A percentile compares a stretch with the other conserved stretches of the same genome.
Evolutionary conservation across 2,797 vertebrate genomes (phyloP).

Genomic region (Gobionotothen gibberifrons): DNA sequence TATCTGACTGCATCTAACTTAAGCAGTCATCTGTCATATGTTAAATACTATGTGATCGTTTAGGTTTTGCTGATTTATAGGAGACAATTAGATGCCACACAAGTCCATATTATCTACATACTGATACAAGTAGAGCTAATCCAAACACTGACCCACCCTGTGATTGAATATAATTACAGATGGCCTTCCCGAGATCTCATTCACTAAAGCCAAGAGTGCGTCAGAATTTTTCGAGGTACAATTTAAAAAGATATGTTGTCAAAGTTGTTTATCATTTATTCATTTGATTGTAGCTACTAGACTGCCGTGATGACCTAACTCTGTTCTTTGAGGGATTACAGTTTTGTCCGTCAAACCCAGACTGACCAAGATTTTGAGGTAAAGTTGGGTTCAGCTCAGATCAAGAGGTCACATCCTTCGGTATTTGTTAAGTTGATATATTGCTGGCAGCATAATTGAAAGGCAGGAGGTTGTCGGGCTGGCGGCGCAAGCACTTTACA

Average conservation of each 20-base stretch:
- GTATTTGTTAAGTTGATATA: conserved; percentile 83
- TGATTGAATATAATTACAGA: conserved; percentile 85
- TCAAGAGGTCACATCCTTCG: conserved; percentile 81
- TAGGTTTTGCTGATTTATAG: conserved; percentile 45
- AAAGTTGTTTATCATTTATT: conserved; percentile 24
- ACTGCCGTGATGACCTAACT: conserved; percentile 28
- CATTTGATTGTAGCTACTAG: conserved; percentile 45
- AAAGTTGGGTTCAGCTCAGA: conserved; percentile 74
- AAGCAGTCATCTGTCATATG: conserved; percentile 18
- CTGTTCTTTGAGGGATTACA: conserved; percentile 30
- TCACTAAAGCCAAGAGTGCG: conserved; percentile 41
- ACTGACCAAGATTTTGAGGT: conserved; percentile 69
- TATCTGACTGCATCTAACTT: background rate
- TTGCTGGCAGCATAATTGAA: conserved; percentile 80
- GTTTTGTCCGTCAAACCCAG: conserved; percentile 51
- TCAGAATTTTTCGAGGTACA: conserved; percentile 51
- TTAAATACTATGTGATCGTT: conserved; percentile 42
- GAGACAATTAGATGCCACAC: conserved; percentile 56
- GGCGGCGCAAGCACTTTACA: conserved; percentile 74
- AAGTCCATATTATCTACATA: conserved; percentile 77
- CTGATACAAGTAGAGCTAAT: conserved; percentile 83
- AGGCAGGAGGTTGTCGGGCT: conserved; percentile 73
- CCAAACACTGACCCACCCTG: conserved; percentile 86
- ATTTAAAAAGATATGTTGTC: conserved; percentile 33
- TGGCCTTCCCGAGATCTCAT: conserved; percentile 71